Evolutionary conservation across 2,113 vertebrate species (phyloP), one percentile per base, ranked within the genome.

Genomic region (Larimichthys crocea): DNA sequence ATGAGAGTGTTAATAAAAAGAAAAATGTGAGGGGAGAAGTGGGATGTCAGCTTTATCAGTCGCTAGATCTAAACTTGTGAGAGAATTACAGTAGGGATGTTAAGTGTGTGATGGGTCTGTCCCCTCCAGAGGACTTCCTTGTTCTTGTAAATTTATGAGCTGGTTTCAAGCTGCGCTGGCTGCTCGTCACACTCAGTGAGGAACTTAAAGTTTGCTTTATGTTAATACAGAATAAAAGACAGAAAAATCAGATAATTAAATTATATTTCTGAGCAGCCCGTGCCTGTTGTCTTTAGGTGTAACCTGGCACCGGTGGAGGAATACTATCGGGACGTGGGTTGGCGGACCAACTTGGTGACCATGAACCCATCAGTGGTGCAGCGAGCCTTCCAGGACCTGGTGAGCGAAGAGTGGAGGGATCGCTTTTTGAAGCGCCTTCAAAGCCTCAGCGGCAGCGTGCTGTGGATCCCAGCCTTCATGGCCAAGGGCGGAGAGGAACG

Each of bases 391-490:
- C 97, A 97, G 92, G 98, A 99, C 93, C 91, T 99, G 90, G 96
- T 96, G 74, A 98, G 95, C 0, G 95, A 96, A 20, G 96, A 96
- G 0, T 98, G 97, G 97, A 91, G 95, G 81, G 96, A 95, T 64
- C 97, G 97, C 78, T 96, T 99, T 85, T 88, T 98, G 55, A 96
- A 94, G 49, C 95, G 97, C 4, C 95, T 99, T 2, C 96, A 91
- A 42, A 94, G 95, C 84, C 97, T 99, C 69, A 96, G 96, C 0
- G 96, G 97, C 75, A 97, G 97, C 81, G 97, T 99, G 85, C 95
- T 99, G 75, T 99, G 98, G 98, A 99, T 99, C 86, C 98, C 98
- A 0, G 98, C 98, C 0, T 99, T 99, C 93, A 99, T 99, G 98
- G 97, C 98, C 70, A 96, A 98, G 78, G 97, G 97, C 0, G 98